Conservation (phyloP, 2,888 invertebrate species). For the Cheilosia scutellata region DNA sequence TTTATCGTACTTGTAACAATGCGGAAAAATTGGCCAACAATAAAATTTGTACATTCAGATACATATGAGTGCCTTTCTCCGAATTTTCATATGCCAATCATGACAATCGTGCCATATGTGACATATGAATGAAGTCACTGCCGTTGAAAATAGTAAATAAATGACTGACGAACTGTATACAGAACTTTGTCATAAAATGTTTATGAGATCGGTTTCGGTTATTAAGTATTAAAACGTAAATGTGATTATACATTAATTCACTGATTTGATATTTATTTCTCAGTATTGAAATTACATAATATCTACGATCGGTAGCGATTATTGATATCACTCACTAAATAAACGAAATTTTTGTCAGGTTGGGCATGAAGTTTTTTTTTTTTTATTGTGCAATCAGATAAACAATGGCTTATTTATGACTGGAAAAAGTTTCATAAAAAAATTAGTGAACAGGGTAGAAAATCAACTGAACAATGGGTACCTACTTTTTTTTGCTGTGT, state of each 20-base stretch:
- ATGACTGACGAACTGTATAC: too few relatives aligned
- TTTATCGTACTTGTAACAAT: background rate
- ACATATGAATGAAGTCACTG: background rate
- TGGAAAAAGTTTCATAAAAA: too few relatives aligned
- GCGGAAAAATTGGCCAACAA: background rate
- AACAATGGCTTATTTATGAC: too few relatives aligned
- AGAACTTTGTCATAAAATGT: too few relatives aligned
- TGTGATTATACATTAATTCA: background rate
- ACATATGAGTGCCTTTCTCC: background rate
- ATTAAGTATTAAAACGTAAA: background rate
- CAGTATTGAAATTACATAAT: background rate
- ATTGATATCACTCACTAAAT: too few relatives aligned
- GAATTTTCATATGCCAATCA: background rate
- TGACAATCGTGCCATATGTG: background rate
- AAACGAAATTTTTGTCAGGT: too few relatives aligned
- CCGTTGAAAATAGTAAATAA: background rate
- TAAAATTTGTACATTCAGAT: background rate
- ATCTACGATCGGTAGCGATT: background rate
- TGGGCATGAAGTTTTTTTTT: too few relatives aligned
- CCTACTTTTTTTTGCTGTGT: too few relatives aligned
- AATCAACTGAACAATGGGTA: too few relatives aligned
- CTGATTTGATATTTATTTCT: background rate
- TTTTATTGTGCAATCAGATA: too few relatives aligned
- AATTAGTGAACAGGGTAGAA: too few relatives aligned
- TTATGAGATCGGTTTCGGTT: background rate